Base-by-base conservation (phyloP, 2,888 invertebrate genomes). In the Eupithecia tripunctaria region DNA sequence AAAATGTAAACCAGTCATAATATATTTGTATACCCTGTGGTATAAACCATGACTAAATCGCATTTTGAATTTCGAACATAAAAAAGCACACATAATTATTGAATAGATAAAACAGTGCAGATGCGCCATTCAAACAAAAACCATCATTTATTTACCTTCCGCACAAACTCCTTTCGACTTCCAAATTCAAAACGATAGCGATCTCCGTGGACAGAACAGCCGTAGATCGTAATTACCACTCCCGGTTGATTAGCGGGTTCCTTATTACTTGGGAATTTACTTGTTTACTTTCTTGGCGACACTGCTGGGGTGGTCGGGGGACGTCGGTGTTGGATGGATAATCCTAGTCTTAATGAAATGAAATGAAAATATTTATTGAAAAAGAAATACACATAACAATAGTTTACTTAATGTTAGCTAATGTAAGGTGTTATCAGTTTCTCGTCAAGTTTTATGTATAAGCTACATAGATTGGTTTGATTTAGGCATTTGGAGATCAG, bases 221-320 rank as follows among this genome's bases (percentile, higher is more conserved):
- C 83, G 82, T 85, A 87, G 88, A 90, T 92, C 87, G 89, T 89
- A 87, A 90, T 91, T 90, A 90, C 81, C 81, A 81, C 83, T 80
- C 77, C 81, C 81, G 82, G 75, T 81, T 90, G 89, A 90, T 91
- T 91, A 91, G 88, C 86, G 56, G 83, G 82, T 82, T 85, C 88
- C 90, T 91, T 91, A 92, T 91, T 92, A 91, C 91, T 91, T 89
- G 65, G 86, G 89, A 90, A 87, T 90, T 87, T 91, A 90, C 91
- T 90, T 86, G 85, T 86, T 85, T 86, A 89, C 87, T 89, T 90
- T 91, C 90, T 88, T 87, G 87, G 78, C 72, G 88, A 85, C 85
- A 87, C 88, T 87, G 85, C 88, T 84, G 84, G 82, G 82, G 81
- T 77, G 79, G 76, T 51, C 21, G 72, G 72, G 47, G 15, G 67